These are phyloP conservation scores for Hydrozoanthus tunicans DNA, from an alignment of 64 coral and sea anemone genomes.

Conservation along the genomic window DNA sequence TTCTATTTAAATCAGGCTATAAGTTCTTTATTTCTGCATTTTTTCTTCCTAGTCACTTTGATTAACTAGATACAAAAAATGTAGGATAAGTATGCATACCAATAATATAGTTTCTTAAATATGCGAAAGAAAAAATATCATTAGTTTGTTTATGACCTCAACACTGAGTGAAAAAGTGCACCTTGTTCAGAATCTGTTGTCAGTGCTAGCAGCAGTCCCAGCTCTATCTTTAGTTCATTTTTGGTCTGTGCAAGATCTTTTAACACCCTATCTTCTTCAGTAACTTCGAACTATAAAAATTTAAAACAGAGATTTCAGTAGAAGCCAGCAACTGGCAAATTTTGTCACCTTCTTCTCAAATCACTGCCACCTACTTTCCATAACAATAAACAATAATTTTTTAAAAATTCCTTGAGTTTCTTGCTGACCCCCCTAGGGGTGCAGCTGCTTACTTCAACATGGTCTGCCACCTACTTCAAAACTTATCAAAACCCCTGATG, in stretches of 20 bases:
- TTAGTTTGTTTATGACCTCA: background rate
- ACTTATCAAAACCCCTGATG: too few relatives aligned
- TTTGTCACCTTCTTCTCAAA: background rate
- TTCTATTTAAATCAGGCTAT: too few relatives aligned
- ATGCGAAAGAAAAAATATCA: background rate
- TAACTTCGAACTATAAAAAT: background rate
- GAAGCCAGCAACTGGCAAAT: background rate
- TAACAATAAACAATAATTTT: too few relatives aligned
- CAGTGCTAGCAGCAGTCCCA: constrained; percentile 15
- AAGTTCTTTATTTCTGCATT: too few relatives aligned
- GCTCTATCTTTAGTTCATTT: constrained; percentile 31
- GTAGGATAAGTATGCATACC: too few relatives aligned
- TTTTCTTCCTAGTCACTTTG: too few relatives aligned
- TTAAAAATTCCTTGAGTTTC: too few relatives aligned
- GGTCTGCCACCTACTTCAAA: too few relatives aligned
- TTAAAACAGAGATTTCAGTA: background rate
- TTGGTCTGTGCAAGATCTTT: constrained; percentile 23
- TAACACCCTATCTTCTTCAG: constrained; percentile 1
- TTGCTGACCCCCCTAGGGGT: too few relatives aligned
- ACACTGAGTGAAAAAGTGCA: background rate
- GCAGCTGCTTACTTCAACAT: too few relatives aligned
- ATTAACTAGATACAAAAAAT: too few relatives aligned
- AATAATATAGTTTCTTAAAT: background rate
- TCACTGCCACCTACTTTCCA: too few relatives aligned
- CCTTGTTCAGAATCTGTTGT: constrained; percentile 18